Percentiles rank a stretch among this genome's conserved stretches.
Conservation (phyloP, 2,113 vertebrate species). For the Agapornis roseicollis region DNA sequence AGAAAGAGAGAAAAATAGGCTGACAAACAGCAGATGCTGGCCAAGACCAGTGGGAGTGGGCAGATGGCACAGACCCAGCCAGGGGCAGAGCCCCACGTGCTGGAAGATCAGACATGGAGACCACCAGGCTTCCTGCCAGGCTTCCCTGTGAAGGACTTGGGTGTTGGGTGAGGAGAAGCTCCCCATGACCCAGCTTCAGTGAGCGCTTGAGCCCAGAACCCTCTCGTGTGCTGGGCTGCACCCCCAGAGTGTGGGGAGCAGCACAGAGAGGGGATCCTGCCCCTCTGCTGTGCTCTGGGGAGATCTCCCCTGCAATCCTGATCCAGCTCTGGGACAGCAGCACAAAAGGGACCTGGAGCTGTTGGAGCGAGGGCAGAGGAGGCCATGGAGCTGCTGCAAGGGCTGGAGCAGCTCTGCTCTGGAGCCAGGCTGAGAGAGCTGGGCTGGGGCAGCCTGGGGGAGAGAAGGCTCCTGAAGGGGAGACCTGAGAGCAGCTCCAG, state of each 20-base stretch:
- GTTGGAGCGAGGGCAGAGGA: too few relatives aligned
- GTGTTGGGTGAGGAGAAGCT: neutral
- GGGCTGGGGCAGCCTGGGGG: too few relatives aligned
- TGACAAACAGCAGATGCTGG: neutral
- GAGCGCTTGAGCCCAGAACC: neutral
- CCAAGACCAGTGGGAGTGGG: neutral
- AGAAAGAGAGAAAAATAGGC: neutral
- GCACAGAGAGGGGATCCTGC: too few relatives aligned
- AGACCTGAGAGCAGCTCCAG: too few relatives aligned
- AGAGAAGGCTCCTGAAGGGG: too few relatives aligned
- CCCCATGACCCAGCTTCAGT: rapidly evolving
- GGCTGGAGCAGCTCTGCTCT: too few relatives aligned
- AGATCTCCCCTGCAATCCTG: too few relatives aligned
- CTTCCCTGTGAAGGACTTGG: neutral
- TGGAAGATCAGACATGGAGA: neutral
- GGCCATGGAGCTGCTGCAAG: too few relatives aligned
- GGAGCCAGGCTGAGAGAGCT: too few relatives aligned
- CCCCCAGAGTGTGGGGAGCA: neutral
- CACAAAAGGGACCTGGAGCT: too few relatives aligned
- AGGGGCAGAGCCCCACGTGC: neutral
- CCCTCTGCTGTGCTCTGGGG: too few relatives aligned
- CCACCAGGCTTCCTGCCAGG: neutral
- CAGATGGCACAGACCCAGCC: neutral
- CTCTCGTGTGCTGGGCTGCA: rapidly evolving
- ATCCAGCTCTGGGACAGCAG: too few relatives aligned